phyloP scores from a whole-genome alignment of 2,113 vertebrate genomes.

The Crotalus viridis region DNA sequence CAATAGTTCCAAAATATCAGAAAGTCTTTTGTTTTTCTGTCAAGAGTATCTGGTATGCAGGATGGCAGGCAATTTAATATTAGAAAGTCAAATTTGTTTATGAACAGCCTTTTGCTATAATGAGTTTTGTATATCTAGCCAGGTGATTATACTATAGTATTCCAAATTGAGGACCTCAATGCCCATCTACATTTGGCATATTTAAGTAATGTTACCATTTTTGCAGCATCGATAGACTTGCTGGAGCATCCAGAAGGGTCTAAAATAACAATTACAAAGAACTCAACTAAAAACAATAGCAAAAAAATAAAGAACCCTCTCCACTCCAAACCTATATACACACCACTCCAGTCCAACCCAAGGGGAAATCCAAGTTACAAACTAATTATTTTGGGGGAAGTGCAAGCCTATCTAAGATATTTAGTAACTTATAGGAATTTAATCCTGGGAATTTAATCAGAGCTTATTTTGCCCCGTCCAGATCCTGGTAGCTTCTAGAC shows the following conservation, averaged over 20 bases:
- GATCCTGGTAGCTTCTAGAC: neutral
- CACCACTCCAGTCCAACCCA: neutral
- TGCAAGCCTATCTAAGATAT: neutral
- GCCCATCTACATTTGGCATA: neutral
- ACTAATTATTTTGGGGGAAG: neutral
- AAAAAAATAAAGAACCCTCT: neutral
- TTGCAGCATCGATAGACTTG: neutral
- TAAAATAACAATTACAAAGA: neutral
- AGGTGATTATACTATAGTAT: neutral
- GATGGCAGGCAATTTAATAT: neutral
- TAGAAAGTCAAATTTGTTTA: neutral
- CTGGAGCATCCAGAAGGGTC: neutral
- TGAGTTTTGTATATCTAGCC: conserved; percentile 5
- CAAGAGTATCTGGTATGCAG: neutral
- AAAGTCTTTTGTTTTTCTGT: conserved; percentile 19
- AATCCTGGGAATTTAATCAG: neutral
- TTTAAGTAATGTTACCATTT: neutral
- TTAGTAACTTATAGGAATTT: neutral
- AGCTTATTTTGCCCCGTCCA: neutral
- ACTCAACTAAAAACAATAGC: neutral
- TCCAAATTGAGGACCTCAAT: neutral
- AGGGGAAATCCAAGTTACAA: neutral
- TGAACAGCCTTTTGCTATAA: neutral
- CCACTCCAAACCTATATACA: neutral
- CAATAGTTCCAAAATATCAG: conserved; percentile 33